Evolutionary conservation across 2,797 vertebrate species (phyloP), one percentile per base, ranked within the genome.

Genomic region (Sternarchorhynchus goeldii): DNA sequence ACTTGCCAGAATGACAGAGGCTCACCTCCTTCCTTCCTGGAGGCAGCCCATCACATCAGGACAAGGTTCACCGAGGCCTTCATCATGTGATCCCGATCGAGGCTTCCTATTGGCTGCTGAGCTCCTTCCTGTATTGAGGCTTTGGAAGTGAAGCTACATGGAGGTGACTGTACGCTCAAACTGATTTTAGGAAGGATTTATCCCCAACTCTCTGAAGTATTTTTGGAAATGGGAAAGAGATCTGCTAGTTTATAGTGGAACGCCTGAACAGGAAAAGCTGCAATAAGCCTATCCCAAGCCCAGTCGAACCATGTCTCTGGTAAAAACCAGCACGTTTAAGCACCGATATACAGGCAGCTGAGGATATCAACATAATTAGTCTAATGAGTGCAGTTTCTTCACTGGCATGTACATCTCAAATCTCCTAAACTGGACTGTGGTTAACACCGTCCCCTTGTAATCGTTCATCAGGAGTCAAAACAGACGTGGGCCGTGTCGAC

Each of bases 1-100:
- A 50, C 74, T 80, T 80, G 71, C 75, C 72, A n/a, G 81, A 84
- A 85, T 87, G 88, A 90, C 86, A 84, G 83, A 85, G 87, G 86
- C 79, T 25, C 72, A 77, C 79, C 84, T 85, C 83, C 39, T 41
- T 6, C 39, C 4, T 75, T 77, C 63, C 82, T 68, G 78, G 75
- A 82, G 86, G 76, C 85, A 78, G 85, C 79, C 81, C 86, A 84
- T 92, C 88, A 90, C 81, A 88, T 79, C 81, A 84, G 84, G 86
- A 89, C 86, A 25, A 82, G 86, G 74, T 86, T 88, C 88, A 83
- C 83, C 80, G 78, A 83, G 86, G 85, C 88, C 88, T 85, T 82
- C 83, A 86, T 73, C 73, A 78, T 17, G 55, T 80, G 76, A 81
- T 85, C 85, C 77, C 77, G 76, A 84, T 78, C 75, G 64, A 79